These are phyloP conservation scores for Lepidurus packardi DNA, from an alignment of 1,140 invertebrate genomes.

Conservation along the genomic window DNA sequence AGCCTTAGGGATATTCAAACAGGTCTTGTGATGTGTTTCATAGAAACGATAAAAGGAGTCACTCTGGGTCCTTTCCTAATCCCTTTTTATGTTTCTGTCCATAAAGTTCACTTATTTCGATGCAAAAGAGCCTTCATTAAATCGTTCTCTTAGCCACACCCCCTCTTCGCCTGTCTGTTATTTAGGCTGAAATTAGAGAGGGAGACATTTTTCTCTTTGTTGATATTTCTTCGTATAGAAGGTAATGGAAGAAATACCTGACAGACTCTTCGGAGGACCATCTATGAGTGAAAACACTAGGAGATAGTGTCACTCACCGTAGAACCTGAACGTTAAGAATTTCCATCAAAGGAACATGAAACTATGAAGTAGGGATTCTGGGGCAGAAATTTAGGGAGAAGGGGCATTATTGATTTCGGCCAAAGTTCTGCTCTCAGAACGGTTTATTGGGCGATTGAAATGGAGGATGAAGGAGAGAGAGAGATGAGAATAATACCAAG, in stretches of 20 bases:
- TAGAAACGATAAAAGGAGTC: background rate
- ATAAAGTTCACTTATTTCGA: background rate
- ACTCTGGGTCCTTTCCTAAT: background rate
- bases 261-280: no score
- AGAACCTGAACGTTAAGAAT: no score
- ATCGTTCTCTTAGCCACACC: no score
- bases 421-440: background rate
- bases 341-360: background rate
- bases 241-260: no score
- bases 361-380: background rate
- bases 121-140: no score
- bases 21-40: slow-evolving; percentile 12
- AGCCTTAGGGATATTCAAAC: slow-evolving; percentile 10
- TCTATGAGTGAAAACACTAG: no score
- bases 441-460: background rate
- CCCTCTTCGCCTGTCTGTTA: no score
- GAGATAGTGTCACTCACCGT: no score
- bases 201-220: no score
- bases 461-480: background rate
- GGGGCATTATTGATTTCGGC: background rate
- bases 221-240: no score
- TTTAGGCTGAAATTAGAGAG: no score
- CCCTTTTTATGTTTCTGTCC: background rate
- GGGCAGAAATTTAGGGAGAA: background rate
- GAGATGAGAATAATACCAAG: no score